A percentile compares a stretch with the other conserved stretches of the same genome.
Conservation (phyloP, 2,113 vertebrate genomes). For the Pitta sordida region DNA sequence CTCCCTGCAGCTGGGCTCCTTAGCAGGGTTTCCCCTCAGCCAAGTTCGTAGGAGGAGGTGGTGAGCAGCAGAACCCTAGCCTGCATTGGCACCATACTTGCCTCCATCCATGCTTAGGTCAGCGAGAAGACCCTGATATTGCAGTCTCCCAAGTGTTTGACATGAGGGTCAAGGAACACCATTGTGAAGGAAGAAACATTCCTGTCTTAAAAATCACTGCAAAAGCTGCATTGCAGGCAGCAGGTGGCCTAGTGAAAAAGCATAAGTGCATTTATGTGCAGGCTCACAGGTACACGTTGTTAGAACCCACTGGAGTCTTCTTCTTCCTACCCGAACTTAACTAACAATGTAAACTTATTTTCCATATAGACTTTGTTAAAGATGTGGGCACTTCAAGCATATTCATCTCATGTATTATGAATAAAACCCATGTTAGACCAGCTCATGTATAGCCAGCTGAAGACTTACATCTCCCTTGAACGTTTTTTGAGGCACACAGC, state of each 20-base stretch:
- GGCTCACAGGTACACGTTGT: not conserved
- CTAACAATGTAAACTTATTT: not conserved
- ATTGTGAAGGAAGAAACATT: not conserved
- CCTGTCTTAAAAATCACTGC: not conserved
- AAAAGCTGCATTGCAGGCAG: not conserved
- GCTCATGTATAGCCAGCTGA: not conserved
- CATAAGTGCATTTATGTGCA: not conserved
- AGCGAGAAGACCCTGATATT: not conserved
- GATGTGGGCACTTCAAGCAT: not conserved
- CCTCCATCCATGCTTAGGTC: not conserved
- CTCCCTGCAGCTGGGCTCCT: not conserved
- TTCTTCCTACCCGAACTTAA: not conserved
- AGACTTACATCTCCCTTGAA: not conserved
- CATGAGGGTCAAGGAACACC: not conserved
- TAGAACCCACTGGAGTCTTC: not conserved
- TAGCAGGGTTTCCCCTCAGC: not conserved
- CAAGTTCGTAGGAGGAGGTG: not conserved
- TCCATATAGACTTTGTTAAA: not conserved
- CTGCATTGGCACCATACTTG: rapidly evolving
- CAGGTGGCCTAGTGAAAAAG: not conserved
- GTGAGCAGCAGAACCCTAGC: not conserved
- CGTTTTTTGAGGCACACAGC: not conserved
- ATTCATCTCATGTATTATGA: not conserved
- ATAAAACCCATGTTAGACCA: not conserved
- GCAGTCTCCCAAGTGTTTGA: not conserved